Base-by-base conservation (phyloP, 2,888 invertebrate genomes). In the Linyphia triangularis region DNA sequence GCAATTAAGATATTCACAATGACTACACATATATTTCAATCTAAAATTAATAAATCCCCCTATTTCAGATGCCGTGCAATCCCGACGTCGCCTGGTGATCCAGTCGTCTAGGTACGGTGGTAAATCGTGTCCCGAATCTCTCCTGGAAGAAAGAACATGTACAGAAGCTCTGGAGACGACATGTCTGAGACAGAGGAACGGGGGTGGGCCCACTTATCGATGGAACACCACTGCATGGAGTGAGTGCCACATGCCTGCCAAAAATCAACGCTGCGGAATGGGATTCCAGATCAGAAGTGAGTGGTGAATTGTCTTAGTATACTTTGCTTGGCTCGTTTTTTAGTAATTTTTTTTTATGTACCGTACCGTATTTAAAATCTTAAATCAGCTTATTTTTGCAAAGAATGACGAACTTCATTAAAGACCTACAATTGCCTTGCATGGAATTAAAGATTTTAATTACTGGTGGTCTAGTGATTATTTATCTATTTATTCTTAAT, bases 21-120 rank as follows among this genome's bases (percentile, higher is more conserved):
- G n/a, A n/a, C n/a, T n/a, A n/a, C n/a, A n/a, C n/a, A n/a, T n/a
- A n/a, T n/a, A n/a, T n/a, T n/a, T 59, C 59, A n/a, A 59, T n/a
- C 16, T n/a, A n/a, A 59, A 59, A 59, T 9, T 59, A 10, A 43
- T 16, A 57, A 57, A 57, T 57, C 57, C 6, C 2, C 22, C 10
- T 37, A 2, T 40, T 63, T 1, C 28, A 86, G 79, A 86, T 57
- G 72, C 57, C 2, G 67, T 79, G 2, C 81, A 86, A 24, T 75
- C 73, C 43, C 43, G 40, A 16, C 57, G 93, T 6, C 94, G 95
- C 3, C 92, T 93, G 0, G 94, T 94, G 0, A 93, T 94, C 85
- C 94, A 94, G 0, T 94, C 94, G 0, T 93, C 94, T 0, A 93
- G 93, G 91, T 94, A 94, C 89, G 94, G 94, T 0, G 93, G 93